Percentiles rank a stretch among this genome's conserved stretches.
Evolutionary conservation across 2,797 vertebrate species (phyloP).

Genomic region (Rhodeus uyekii): DNA sequence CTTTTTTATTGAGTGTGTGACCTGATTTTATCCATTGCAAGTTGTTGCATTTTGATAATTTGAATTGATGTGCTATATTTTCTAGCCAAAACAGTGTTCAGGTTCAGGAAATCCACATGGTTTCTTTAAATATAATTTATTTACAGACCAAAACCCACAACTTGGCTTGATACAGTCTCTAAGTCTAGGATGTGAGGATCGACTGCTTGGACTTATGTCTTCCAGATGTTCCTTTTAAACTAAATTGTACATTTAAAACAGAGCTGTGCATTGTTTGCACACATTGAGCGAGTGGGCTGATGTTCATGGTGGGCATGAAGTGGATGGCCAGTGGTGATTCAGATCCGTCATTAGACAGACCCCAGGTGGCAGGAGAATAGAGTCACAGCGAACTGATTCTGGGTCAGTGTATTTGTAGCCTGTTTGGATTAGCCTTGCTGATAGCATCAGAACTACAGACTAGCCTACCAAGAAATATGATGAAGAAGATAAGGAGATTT

Average conservation of each 20-base stretch:
- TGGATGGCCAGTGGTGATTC: neutral
- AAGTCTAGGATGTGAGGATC: neutral
- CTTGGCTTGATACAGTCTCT: neutral
- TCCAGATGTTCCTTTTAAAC: neutral
- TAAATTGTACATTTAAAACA: neutral
- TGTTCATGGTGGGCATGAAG: slow-evolving; percentile 6
- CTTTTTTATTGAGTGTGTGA: neutral
- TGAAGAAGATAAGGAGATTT: neutral
- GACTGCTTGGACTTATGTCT: neutral
- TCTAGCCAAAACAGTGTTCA: neutral
- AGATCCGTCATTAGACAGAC: slow-evolving; percentile 25
- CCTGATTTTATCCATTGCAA: neutral
- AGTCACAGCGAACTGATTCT: slow-evolving; percentile 35
- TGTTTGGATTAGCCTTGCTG: slow-evolving; percentile 46
- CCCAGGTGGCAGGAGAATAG: slow-evolving; percentile 13
- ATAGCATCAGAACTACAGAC: slow-evolving; percentile 41
- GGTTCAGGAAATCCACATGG: neutral
- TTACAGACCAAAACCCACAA: neutral
- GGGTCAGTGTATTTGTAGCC: slow-evolving; percentile 20
- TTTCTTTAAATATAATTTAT: neutral
- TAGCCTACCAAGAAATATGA: slow-evolving; percentile 4
- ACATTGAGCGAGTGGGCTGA: neutral
- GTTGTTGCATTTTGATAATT: neutral
- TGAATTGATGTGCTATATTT: neutral
- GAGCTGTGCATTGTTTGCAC: neutral